Evolutionary conservation across 2,797 vertebrate genomes (phyloP), one percentile per base, ranked within the genome.

Genomic region (Nannoperca obscura): DNA sequence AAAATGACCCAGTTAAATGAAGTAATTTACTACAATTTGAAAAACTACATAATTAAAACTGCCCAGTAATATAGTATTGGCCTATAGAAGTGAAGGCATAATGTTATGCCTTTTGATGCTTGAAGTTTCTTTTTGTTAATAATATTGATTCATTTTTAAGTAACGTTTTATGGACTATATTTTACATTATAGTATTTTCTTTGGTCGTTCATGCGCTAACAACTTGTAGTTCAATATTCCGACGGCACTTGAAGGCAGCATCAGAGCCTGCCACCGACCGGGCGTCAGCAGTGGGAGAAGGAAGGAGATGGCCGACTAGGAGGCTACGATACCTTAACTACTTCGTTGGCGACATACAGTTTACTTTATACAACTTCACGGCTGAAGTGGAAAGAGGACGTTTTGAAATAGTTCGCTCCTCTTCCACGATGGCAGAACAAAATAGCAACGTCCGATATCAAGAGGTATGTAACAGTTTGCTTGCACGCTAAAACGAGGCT

Each of bases 381-480:
- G 2, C 64, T 59, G 9, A 66, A 74, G 24, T 57, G 30, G 36
- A 32, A 61, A 63, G 77, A 74, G 82, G 76, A 83, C 77, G 8
- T 70, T 34, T 68, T 1, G 24, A 3, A 38, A 34, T 0, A 75
- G 19, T 60, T 65, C 4, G 36, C 15, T 40, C 63, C 67, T 84
- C 73, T 80, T 87, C 34, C 78, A 86, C 32, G 7, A 95, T 95
- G 94, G 92, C 93, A 38, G 94, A 95, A 88, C 92, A 87, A 81
- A 94, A 87, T 86, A 92, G 86, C 70, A 92, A 79, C 89, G 92
- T 94, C 63, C 90, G 94, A 82, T 95, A 95, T 63, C 94, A 95
- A 62, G 94, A 94, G 93, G 94, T 95, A 78, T 40, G 92, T 87
- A 34, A 63, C 66, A 49, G 63, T 59, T 66, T 64, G 58, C 15